Evolutionary conservation across 2,888 invertebrate species (phyloP).

Genomic region (Liodrosophila aerea): DNA sequence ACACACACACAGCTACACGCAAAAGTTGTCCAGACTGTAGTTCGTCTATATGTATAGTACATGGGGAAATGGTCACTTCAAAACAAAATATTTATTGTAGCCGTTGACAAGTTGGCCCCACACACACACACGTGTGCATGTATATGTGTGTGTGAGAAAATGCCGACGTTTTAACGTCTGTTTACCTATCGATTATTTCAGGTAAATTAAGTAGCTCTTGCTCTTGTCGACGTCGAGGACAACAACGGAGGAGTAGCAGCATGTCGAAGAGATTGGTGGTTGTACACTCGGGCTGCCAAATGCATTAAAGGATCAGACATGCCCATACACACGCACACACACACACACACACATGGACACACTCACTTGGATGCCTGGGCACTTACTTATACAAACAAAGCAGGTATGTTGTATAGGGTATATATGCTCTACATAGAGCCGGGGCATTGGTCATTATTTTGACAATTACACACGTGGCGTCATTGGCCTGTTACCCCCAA

Average conservation of each 20-base stretch:
- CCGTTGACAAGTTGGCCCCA: constrained; percentile 56
- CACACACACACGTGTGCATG: constrained; percentile 9
- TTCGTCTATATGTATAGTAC: constrained; percentile 14
- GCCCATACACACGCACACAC: constrained; percentile 45
- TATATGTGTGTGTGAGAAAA: constrained; percentile 59
- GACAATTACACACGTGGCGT: constrained; percentile 76
- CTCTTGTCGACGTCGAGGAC: constrained; percentile 25
- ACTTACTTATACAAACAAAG: constrained; percentile 73
- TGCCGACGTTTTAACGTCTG: constrained; percentile 76
- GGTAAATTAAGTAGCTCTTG: constrained; percentile 79
- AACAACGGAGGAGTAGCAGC: constrained; percentile 25
- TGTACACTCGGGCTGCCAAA: constrained; percentile 64
- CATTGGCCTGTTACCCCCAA: constrained; percentile 48
- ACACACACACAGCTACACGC: constrained; percentile 21
- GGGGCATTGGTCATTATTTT: constrained; percentile 77
- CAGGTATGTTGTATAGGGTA: constrained; percentile 5
- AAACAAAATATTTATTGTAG: constrained; percentile 76
- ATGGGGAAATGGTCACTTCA: constrained; percentile 55
- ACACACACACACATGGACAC: constrained; percentile 31
- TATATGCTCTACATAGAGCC: constrained; percentile 4
- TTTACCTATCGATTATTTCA: constrained; percentile 80
- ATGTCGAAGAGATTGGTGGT: constrained; percentile 52
- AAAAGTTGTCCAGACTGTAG: constrained; percentile 13
- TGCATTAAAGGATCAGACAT: constrained; percentile 79
- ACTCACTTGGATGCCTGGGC: constrained; percentile 60